A percentile compares a stretch with the other conserved stretches of the same genome.
These are phyloP conservation scores for Xestia rhomboidea DNA, from an alignment of 2,888 invertebrate species.

Conservation along the genomic window DNA sequence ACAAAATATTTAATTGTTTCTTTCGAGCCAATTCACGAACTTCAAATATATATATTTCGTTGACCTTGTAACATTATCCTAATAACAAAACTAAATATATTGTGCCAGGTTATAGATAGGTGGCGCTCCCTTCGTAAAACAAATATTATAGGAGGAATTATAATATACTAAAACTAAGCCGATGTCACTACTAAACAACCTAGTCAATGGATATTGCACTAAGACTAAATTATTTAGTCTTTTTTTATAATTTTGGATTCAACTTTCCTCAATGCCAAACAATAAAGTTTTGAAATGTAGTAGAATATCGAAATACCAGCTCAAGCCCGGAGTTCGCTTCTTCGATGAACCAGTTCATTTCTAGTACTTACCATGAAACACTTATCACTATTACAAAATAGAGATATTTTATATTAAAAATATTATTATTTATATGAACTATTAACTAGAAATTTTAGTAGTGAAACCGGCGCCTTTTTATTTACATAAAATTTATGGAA, in stretches of 20 bases:
- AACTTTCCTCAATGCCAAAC: not conserved
- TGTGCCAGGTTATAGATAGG: slow-evolving; percentile 51
- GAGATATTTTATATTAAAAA: not conserved
- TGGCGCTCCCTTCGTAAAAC: slow-evolving; percentile 63
- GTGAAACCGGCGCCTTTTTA: slow-evolving; percentile 45
- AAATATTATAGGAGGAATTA: slow-evolving; percentile 66
- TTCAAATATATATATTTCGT: slow-evolving; percentile 53
- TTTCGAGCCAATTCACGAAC: slow-evolving; percentile 54
- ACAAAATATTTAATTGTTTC: slow-evolving; percentile 14
- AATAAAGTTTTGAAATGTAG: slow-evolving; percentile 5
- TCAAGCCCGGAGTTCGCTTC: not conserved
- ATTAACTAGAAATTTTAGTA: slow-evolving; percentile 52
- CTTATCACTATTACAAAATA: slow-evolving; percentile 31
- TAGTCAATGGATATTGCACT: slow-evolving; percentile 41
- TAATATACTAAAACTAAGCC: slow-evolving; percentile 52
- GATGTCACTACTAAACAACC: slow-evolving; percentile 57
- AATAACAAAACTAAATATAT: slow-evolving; percentile 59
- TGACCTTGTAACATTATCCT: slow-evolving; percentile 62
- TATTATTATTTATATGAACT: slow-evolving; percentile 6
- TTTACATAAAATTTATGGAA: slow-evolving; percentile 65
- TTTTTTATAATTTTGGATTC: slow-evolving; percentile 25
- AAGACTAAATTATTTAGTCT: slow-evolving; percentile 3
- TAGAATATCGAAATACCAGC: slow-evolving; percentile 15
- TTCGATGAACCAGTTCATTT: slow-evolving; percentile 17
- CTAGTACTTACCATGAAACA: slow-evolving; percentile 13